These are phyloP conservation scores for Esox niger DNA, from an alignment of 2,113 vertebrate species.

Conservation along the genomic window DNA sequence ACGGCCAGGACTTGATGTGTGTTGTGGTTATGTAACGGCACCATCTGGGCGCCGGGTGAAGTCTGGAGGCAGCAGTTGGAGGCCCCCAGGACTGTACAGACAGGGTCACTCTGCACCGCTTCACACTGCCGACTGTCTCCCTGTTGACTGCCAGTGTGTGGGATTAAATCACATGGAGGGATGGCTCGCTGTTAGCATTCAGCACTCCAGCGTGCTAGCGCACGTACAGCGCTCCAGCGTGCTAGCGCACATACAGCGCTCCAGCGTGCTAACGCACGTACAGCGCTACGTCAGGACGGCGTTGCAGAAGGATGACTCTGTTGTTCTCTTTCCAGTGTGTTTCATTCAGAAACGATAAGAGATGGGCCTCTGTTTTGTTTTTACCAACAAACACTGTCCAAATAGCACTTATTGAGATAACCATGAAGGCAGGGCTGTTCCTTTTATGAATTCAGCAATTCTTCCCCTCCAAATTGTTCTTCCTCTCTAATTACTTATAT, in stretches of 20 bases:
- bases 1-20: conserved; percentile 29
- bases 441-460: no score
- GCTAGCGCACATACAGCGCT: neutral
- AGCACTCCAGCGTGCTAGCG: neutral
- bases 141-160: neutral
- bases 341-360: no score
- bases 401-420: no score
- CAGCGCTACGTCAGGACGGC: neutral
- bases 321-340: no score
- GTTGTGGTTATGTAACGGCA: conserved; percentile 32
- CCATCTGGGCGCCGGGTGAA: conserved; percentile 37
- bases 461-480: no score
- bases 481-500: no score
- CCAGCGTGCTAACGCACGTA: neutral
- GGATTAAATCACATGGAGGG: neutral
- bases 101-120: neutral
- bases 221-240: no score
- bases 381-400: no score
- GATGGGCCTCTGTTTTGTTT: no score
- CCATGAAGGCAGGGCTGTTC: no score
- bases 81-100: conserved; percentile 20
- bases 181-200: neutral
- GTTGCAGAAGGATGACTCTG: no score
- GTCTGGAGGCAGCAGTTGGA: conserved; percentile 37
- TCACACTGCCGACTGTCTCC: conserved; percentile 3